Conservation (phyloP, 2,797 vertebrate species). For the Huso huso region DNA sequence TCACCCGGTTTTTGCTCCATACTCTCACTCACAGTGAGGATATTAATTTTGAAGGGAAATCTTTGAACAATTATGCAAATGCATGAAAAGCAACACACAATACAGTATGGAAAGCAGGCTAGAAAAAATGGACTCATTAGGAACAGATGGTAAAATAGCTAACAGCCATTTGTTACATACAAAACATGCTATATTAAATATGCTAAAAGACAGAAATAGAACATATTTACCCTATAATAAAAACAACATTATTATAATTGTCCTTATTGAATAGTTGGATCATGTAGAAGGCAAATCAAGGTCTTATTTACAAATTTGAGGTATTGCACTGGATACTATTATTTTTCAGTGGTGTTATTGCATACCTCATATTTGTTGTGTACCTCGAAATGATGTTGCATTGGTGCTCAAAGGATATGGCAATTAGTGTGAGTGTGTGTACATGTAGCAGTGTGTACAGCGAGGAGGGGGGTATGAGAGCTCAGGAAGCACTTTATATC, state of each 20-base stretch:
- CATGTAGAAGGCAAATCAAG: not conserved
- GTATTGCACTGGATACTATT: no score
- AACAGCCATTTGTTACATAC: slow-evolving; percentile 69
- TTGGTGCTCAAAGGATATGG: no score
- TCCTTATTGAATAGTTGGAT: not conserved
- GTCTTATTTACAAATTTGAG: no score
- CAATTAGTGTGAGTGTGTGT: no score
- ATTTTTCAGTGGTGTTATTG: no score
- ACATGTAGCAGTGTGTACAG: no score
- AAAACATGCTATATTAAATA: slow-evolving; percentile 55
- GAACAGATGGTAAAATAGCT: slow-evolving; percentile 83
- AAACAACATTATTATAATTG: slow-evolving; percentile 22
- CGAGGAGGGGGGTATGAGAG: no score
- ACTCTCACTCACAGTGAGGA: slow-evolving; percentile 70
- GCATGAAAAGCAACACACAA: slow-evolving; percentile 79
- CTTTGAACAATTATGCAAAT: slow-evolving; percentile 98
- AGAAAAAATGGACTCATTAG: slow-evolving; percentile 88
- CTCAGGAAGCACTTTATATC: no score
- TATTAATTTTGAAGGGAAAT: slow-evolving; percentile 93
- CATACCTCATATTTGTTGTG: no score
- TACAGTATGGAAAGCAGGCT: slow-evolving; percentile 84
- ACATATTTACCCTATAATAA: slow-evolving; percentile 54
- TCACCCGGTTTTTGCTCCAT: slow-evolving; percentile 60
- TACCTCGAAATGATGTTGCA: no score
- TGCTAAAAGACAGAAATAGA: slow-evolving; percentile 52